These are phyloP conservation scores for Eupithecia subfuscata DNA, from an alignment of 2,888 invertebrate genomes.

Conservation along the genomic window DNA sequence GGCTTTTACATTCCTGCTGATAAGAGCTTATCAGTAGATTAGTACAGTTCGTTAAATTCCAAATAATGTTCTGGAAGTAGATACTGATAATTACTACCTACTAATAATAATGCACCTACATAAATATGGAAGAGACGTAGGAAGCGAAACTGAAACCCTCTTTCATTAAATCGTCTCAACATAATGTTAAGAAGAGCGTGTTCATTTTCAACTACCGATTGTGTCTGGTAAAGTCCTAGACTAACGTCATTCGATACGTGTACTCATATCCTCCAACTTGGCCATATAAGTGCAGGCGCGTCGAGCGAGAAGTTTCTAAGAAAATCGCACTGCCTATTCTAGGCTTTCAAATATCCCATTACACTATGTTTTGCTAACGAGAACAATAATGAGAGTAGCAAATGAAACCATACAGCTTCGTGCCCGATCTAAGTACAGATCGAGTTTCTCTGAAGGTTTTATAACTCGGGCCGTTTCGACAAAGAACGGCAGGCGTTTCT, in stretches of 20 bases:
- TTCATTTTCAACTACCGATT: constrained; percentile 5
- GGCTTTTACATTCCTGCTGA: constrained; percentile 8
- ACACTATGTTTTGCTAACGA: constrained; percentile 21
- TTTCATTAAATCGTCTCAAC: background rate
- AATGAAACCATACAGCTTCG: constrained; percentile 19
- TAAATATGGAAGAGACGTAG: background rate
- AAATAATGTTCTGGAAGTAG: constrained; percentile 5
- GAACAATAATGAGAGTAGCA: constrained; percentile 21
- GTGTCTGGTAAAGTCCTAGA: constrained; percentile 15
- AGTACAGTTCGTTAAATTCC: background rate
- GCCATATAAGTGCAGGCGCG: constrained; percentile 28
- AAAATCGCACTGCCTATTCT: constrained; percentile 25
- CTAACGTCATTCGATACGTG: constrained; percentile 28
- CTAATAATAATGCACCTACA: background rate
- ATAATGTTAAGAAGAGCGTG: background rate
- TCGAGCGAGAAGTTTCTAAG: constrained; percentile 30
- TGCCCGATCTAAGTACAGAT: constrained; percentile 6
- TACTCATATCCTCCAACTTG: constrained; percentile 21
- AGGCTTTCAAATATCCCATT: constrained; percentile 18
- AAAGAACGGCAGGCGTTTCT: constrained; percentile 9
- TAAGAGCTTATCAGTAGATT: constrained; percentile 18
- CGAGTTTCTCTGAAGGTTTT: constrained; percentile 19
- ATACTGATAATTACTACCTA: background rate
- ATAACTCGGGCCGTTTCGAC: constrained; percentile 7
- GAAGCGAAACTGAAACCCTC: background rate